Conservation (phyloP, 2,797 vertebrate genomes). For the Acipenser ruthenus region DNA sequence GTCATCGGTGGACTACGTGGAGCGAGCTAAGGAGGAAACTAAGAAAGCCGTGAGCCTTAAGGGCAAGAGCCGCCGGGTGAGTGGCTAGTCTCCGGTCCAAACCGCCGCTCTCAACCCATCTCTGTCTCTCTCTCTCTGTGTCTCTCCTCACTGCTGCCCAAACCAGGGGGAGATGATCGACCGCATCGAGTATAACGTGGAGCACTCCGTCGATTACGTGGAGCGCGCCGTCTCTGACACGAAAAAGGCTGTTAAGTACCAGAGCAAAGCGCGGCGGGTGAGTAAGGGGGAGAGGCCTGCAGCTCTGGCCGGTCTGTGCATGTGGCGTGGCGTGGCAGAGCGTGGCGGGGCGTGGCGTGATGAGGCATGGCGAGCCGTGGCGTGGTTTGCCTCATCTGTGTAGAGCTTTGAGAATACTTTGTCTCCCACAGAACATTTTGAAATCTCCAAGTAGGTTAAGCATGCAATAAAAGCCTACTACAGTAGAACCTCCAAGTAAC, state of each 20-base stretch:
- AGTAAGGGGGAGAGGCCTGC: slow-evolving; percentile 37
- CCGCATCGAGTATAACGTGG: slow-evolving; percentile 95
- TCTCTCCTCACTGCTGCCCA: slow-evolving; percentile 8
- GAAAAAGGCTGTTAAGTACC: slow-evolving; percentile 94
- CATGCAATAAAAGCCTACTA: too few relatives aligned
- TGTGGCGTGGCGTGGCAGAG: too few relatives aligned
- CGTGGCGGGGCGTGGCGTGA: too few relatives aligned
- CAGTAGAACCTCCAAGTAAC: too few relatives aligned
- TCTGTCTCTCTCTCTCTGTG: slow-evolving; percentile 19
- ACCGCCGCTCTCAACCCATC: slow-evolving; percentile 19
- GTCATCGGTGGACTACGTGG: slow-evolving; percentile 51
- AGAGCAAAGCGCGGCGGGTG: slow-evolving; percentile 91
- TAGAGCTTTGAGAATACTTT: too few relatives aligned
- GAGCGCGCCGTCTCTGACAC: slow-evolving; percentile 90
- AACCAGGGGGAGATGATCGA: slow-evolving; percentile 92
- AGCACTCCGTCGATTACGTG: slow-evolving; percentile 90
- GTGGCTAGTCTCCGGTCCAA: slow-evolving; percentile 22
- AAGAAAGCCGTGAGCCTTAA: slow-evolving; percentile 53
- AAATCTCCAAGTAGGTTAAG: too few relatives aligned
- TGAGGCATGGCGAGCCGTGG: too few relatives aligned
- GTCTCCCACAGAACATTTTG: too few relatives aligned
- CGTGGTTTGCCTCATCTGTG: too few relatives aligned
- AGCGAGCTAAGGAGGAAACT: slow-evolving; percentile 51
- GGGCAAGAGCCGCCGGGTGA: slow-evolving; percentile 56
- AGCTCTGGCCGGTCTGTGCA: too few relatives aligned